Evolutionary conservation across 1,140 invertebrate genomes (phyloP).

Genomic region (Papilio dardanus): DNA sequence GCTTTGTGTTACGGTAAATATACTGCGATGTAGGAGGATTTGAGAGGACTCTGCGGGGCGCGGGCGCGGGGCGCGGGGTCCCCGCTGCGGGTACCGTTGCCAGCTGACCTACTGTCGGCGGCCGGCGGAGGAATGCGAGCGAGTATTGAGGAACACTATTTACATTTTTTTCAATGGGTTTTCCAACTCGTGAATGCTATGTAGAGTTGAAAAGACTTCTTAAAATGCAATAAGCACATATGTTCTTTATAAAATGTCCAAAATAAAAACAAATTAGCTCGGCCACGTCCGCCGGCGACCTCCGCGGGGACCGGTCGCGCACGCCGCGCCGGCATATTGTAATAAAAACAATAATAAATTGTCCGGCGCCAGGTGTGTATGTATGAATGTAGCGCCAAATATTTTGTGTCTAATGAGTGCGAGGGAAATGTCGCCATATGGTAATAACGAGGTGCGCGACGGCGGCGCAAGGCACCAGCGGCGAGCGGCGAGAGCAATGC

Average conservation of each 20-base stretch:
- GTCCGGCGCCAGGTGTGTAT: background rate
- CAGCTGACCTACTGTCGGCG: conserved; percentile 56
- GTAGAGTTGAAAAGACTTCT: background rate
- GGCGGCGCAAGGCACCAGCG: background rate
- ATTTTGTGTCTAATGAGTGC: background rate
- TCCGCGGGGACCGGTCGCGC: background rate
- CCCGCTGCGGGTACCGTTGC: conserved; percentile 63
- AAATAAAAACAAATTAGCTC: background rate
- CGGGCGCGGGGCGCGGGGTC: conserved; percentile 12
- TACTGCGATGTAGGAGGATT: conserved; percentile 31
- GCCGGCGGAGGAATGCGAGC: conserved; percentile 54
- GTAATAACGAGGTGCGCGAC: background rate
- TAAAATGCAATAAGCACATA: background rate
- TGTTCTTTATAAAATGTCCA: background rate
- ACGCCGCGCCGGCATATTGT: background rate
- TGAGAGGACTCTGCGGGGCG: conserved; percentile 20
- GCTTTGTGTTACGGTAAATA: background rate
- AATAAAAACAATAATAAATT: conserved; percentile 13
- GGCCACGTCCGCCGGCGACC: conserved; percentile 1
- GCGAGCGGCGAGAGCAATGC: background rate
- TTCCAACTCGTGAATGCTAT: background rate
- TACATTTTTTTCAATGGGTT: background rate
- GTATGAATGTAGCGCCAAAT: background rate
- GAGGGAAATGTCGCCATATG: conserved; percentile 16
- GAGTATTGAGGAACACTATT: conserved; percentile 11